A percentile compares a stretch with the other conserved stretches of the same genome.
Conservation (phyloP, 2,888 invertebrate species). For the Pteria penguin region DNA sequence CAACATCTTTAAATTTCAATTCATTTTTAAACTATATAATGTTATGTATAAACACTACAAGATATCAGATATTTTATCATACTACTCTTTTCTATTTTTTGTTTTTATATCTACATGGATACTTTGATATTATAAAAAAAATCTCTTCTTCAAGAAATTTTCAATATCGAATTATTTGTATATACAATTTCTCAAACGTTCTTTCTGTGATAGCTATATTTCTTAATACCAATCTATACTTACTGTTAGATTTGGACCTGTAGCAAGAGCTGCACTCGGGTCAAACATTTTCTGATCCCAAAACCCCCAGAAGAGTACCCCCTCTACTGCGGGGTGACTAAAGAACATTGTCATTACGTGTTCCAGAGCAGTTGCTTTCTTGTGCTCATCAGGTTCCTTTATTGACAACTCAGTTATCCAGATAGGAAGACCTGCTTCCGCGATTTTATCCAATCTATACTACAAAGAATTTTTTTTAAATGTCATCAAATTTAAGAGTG, state of each 20-base stretch:
- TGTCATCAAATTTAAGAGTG: too few relatives aligned
- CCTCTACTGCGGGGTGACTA: constrained; percentile 49
- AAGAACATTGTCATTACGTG: constrained; percentile 42
- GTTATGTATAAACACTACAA: too few relatives aligned
- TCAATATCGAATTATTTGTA: not conserved
- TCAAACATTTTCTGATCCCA: constrained; percentile 53
- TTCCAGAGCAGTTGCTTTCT: constrained; percentile 45
- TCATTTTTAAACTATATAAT: too few relatives aligned
- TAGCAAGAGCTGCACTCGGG: constrained; percentile 47
- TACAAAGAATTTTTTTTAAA: too few relatives aligned
- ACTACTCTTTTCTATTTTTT: too few relatives aligned
- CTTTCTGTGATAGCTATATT: too few relatives aligned
- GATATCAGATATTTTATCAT: too few relatives aligned
- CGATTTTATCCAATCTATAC: constrained; percentile 57
- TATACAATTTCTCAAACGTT: not conserved
- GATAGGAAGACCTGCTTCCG: constrained; percentile 59
- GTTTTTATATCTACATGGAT: too few relatives aligned
- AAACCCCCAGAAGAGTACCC: constrained; percentile 61
- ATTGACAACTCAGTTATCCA: constrained; percentile 67
- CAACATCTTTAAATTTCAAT: too few relatives aligned
- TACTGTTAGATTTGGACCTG: constrained; percentile 56
- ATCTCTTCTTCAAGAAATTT: not conserved
- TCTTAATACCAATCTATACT: not conserved
- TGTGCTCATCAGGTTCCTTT: constrained; percentile 28
- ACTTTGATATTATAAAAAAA: not conserved